Evolutionary conservation across 2,113 vertebrate species (phyloP), one percentile per base, ranked within the genome.

Genomic region (Bubo blakistoni): DNA sequence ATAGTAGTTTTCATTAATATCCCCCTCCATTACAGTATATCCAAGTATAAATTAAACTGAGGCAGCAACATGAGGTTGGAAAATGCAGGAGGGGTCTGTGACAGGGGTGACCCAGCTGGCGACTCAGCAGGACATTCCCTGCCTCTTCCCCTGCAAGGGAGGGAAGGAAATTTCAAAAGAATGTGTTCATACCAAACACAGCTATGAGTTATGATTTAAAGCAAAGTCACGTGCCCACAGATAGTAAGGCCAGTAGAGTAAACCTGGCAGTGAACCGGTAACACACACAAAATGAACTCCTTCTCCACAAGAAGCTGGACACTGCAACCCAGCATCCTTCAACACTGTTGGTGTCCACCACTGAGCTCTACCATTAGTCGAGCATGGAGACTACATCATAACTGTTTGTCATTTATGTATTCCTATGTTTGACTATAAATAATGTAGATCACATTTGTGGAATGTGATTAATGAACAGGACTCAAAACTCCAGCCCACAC

Each of bases 111-210:
- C 92, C 85, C 93, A 82, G 84, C 77, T 80, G 61, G 87, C 95
- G 90, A 95, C 96, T 97, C 94, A 91, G 85, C 93, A 95, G 87
- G 93, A 96, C 95, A 87, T 96, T 96, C 91, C 86, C 94, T 88
- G 80, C 59, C 86, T 92, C 82, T 52, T 86, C 44, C 88, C 69
- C 77, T 32, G 40, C 44, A 74, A 91, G 65, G 84, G 62, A 91
- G 73, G 47, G 65, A 93, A 97, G 94, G 93, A 96, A 96, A 91
- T 62, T 78, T 96, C 94, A 69, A 57, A 86, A 76, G 87, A 85
- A 88, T 94, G 90, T 82, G 88, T 90, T 93, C 92, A 95, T 30
- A 91, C 74, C 93, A 95, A 91, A 90, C 84, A 91, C 78, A 54
- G 71, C 93, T 55, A 59, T n/a, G 93, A 96, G 79, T 73, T 92